Conservation (phyloP, 2,888 invertebrate species). For the Resseliella maxima region DNA sequence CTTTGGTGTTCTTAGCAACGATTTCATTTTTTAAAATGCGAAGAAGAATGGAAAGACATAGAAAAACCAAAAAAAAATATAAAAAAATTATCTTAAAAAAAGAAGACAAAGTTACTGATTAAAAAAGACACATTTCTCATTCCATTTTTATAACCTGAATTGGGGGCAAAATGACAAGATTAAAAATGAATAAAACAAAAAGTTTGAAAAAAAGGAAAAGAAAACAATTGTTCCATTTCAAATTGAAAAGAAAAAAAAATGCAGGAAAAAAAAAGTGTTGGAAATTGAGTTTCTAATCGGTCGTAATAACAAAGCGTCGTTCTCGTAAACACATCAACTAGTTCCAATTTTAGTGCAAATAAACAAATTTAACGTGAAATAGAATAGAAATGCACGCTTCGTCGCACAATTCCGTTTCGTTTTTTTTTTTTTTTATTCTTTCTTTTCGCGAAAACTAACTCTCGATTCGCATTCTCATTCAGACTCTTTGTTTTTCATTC, state of each 20-base stretch:
- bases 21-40: neutral
- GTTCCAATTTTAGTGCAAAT: conserved; percentile 22
- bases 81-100: too few relatives aligned
- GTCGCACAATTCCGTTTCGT: neutral
- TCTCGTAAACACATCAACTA: conserved; percentile 27
- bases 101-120: too few relatives aligned
- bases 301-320: neutral
- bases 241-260: neutral
- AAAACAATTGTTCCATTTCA: neutral
- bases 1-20: too few relatives aligned
- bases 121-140: too few relatives aligned
- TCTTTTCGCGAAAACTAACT: too few relatives aligned
- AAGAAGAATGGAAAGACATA: too few relatives aligned
- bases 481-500: too few relatives aligned
- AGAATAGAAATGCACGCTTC: neutral
- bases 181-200: neutral
- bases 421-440: too few relatives aligned
- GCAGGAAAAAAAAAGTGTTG: neutral
- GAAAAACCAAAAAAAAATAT: too few relatives aligned
- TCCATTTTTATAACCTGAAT: too few relatives aligned
- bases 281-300: conserved; percentile 26
- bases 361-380: conserved; percentile 11
- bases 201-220: neutral
- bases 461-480: too few relatives aligned
- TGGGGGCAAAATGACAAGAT: neutral